Evolutionary conservation across 2,797 vertebrate genomes (phyloP).

Genomic region (Coregonus ussuriensis): DNA sequence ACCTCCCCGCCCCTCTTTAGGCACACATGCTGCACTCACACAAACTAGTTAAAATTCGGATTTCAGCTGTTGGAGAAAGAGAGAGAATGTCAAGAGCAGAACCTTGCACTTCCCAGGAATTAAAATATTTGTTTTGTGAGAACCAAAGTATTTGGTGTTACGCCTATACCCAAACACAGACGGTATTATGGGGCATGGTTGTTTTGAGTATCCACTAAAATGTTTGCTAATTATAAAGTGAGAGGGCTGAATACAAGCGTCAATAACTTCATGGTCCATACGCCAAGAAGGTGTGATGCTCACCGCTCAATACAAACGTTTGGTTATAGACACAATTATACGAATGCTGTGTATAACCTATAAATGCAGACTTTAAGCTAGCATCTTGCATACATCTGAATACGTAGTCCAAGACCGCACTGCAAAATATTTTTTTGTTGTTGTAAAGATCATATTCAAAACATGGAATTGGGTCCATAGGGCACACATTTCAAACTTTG

Average conservation of each 20-base stretch:
- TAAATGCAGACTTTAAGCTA: neutral
- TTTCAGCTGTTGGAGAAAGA: conserved; percentile 50
- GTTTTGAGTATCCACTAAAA: conserved; percentile 22
- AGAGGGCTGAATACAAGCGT: conserved; percentile 44
- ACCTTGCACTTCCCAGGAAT: conserved; percentile 34
- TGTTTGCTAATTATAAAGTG: conserved; percentile 48
- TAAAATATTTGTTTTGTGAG: conserved; percentile 53
- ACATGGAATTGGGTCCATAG: neutral
- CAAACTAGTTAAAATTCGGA: conserved; percentile 51
- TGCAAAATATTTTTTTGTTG: neutral
- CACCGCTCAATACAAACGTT: neutral
- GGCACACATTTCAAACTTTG: neutral
- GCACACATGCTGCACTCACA: conserved; percentile 41
- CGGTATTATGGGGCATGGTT: conserved; percentile 16
- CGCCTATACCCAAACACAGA: conserved; percentile 47
- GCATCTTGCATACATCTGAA: neutral
- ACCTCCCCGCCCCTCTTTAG: conserved; percentile 29
- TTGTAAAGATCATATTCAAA: neutral
- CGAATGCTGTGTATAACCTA: neutral
- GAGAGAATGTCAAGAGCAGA: conserved; percentile 34
- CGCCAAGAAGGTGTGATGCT: conserved; percentile 37
- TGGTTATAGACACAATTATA: neutral
- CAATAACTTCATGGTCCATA: conserved; percentile 15
- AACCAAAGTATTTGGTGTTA: conserved; percentile 56
- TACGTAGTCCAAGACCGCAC: neutral